These are phyloP conservation scores for Sebastes taczanowskii DNA, from an alignment of 2,797 vertebrate genomes.

Conservation along the genomic window DNA sequence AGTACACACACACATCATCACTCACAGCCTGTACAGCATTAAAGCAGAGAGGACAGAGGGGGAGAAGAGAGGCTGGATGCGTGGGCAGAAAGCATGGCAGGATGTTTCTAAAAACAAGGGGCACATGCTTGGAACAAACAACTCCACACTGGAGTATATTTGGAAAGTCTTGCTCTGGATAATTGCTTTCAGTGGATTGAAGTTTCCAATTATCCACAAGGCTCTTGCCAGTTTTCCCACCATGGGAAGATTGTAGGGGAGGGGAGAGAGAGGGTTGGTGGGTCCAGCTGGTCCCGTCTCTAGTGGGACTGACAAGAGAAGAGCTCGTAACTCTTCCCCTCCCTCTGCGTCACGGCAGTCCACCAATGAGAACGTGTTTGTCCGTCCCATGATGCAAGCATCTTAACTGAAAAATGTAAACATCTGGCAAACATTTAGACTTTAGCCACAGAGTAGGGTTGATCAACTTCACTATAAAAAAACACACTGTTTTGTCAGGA, in stretches of 20 bases:
- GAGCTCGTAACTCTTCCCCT: conserved; percentile 59
- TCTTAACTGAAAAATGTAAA: conserved; percentile 82
- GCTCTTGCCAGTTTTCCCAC: conserved; percentile 67
- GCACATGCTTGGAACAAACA: conserved; percentile 53
- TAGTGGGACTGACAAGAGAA: conserved; percentile 52
- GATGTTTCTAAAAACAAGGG: conserved; percentile 52
- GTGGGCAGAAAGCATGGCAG: conserved; percentile 18
- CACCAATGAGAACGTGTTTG: conserved; percentile 69
- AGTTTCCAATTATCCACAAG: conserved; percentile 79
- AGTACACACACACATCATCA: conserved; percentile 15
- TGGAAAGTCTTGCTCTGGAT: conserved; percentile 75
- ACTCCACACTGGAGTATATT: conserved; percentile 71
- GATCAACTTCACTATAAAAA: conserved; percentile 44
- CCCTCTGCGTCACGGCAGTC: conserved; percentile 56
- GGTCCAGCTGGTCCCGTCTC: conserved; percentile 74
- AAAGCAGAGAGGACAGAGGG: conserved; percentile 20
- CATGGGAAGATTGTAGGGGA: conserved; percentile 52
- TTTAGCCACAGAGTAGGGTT: conserved; percentile 50
- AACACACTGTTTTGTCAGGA: background rate
- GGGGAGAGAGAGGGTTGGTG: conserved; percentile 38
- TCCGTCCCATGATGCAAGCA: conserved; percentile 74
- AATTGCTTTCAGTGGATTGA: conserved; percentile 81
- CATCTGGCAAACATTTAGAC: conserved; percentile 83
- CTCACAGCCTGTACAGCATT: conserved; percentile 42
- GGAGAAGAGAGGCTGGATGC: conserved; percentile 18